Evolutionary conservation across 2,888 invertebrate genomes (phyloP), one percentile per base, ranked within the genome.

Genomic region (Laothoe populi): DNA sequence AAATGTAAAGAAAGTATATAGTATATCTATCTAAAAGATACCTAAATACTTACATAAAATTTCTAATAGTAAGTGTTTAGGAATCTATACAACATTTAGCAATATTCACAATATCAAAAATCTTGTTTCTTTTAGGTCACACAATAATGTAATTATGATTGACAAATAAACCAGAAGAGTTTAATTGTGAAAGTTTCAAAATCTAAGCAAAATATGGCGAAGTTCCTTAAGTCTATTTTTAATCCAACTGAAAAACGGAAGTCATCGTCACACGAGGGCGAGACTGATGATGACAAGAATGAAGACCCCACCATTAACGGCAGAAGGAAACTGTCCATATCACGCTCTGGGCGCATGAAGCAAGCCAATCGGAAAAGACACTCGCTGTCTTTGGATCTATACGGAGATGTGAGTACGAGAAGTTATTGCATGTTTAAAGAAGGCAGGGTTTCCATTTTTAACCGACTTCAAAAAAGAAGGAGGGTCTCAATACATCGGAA

Each of bases 281-380:
- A 78, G 0, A 57, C 60, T 0, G 88, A 86, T 1, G 82, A 81
- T 0, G 86, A 88, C 0, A 79, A 70, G n/a, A 65, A 66, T 1
- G 81, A 81, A 5, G 73, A 81, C 0, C 80, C 86, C 0, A 82
- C 84, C 0, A 64, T 86, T 40, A 86, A 87, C 1, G 79, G 75
- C 0, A 83, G 85, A 59, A 77, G 93, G 61, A 93, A 90, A 67
- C 72, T 92, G 64, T 94, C 94, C n/a, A 94, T 94, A 69, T 94
- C 95, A 0, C 82, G 94, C 64, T 95, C 95, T 38, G 94, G 94
- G 2, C 86, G 94, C 69, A 92, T 94, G 86, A 93, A 88, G 74
- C 94, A 94, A 68, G 89, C 92, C 11, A 92, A 92, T 64, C 94
- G 92, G 77, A 93, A 93, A 68, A 83, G 95, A 24, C 90, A 93